These are phyloP conservation scores for Echinarachnius parma DNA, from an alignment of 53 echinoderm and acorn worm genomes.

Conservation along the genomic window DNA sequence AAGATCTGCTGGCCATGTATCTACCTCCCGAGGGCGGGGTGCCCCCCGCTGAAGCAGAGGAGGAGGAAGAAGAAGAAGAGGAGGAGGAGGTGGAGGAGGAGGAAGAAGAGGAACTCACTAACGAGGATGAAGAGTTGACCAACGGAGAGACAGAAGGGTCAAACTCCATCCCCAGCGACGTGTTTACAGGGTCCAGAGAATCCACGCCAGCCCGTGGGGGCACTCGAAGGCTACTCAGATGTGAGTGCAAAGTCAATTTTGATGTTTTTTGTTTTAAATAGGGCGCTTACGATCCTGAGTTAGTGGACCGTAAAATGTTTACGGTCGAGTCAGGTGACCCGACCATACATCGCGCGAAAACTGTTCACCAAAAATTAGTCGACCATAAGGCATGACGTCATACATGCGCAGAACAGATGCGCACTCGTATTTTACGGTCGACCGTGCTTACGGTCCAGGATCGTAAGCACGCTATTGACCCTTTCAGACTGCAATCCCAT, in stretches of 20 bases:
- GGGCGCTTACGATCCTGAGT: no score
- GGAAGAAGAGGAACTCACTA: slow-evolving; percentile 27
- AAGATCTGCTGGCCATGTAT: slow-evolving; percentile 88
- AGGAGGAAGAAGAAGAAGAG: slow-evolving; percentile 55
- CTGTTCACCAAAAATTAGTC: no score
- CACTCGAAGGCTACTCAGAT: slow-evolving; percentile 82
- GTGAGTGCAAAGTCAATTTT: slow-evolving; percentile 44
- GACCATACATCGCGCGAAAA: no score
- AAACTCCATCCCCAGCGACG: slow-evolving; percentile 58
- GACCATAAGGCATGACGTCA: no score
- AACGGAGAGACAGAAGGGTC: slow-evolving; percentile 41
- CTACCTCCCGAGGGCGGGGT: slow-evolving; percentile 68
- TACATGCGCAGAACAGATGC: no score
- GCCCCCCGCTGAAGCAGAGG: slow-evolving; percentile 46
- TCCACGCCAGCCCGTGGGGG: slow-evolving; percentile 45
- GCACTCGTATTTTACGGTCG: no score
- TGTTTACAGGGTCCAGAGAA: slow-evolving; percentile 54
- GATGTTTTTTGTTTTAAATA: background rate
- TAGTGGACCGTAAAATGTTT: no score
- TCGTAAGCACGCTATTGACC: no score
- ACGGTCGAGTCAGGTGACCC: no score
- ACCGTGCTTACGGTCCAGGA: no score
- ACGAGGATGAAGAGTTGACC: slow-evolving; percentile 18
- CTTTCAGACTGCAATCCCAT: no score
- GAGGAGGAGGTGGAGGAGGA: slow-evolving; percentile 57